Conservation (phyloP, 2,797 vertebrate species). For the Bradypodion ventrale region DNA sequence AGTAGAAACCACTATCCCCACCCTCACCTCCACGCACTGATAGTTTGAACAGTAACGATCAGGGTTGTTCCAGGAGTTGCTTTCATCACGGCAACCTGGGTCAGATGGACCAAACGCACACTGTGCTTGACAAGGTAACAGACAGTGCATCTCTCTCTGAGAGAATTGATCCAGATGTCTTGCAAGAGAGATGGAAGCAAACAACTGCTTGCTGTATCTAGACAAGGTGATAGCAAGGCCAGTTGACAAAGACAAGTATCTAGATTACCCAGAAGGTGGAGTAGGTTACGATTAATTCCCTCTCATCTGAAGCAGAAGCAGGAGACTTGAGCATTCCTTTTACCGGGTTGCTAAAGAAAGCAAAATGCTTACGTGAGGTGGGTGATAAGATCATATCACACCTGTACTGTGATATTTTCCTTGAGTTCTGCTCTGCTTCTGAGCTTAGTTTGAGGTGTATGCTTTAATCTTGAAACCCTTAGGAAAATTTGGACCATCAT, state of each 20-base stretch:
- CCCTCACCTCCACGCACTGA: no score
- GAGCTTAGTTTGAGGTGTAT: no score
- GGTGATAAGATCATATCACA: no score
- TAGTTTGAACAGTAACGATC: background rate
- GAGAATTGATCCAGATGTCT: background rate
- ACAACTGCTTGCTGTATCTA: background rate
- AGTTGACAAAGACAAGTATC: background rate
- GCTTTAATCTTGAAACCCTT: no score
- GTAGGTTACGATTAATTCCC: background rate
- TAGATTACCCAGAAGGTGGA: background rate
- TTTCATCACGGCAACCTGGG: background rate
- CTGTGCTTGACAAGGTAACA: background rate
- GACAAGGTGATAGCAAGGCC: background rate
- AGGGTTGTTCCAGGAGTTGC: background rate
- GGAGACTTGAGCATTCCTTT: background rate
- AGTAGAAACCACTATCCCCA: background rate
- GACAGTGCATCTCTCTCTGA: background rate
- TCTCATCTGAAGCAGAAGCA: background rate
- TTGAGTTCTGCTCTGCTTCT: no score
- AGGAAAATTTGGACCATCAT: no score
- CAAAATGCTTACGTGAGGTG: no score
- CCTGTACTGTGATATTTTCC: no score
- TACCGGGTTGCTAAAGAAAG: background rate
- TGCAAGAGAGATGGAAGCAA: background rate
- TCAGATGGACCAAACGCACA: background rate